These are phyloP conservation scores for Orchesellides sinensis DNA, from an alignment of 2,888 invertebrate genomes.

Conservation along the genomic window DNA sequence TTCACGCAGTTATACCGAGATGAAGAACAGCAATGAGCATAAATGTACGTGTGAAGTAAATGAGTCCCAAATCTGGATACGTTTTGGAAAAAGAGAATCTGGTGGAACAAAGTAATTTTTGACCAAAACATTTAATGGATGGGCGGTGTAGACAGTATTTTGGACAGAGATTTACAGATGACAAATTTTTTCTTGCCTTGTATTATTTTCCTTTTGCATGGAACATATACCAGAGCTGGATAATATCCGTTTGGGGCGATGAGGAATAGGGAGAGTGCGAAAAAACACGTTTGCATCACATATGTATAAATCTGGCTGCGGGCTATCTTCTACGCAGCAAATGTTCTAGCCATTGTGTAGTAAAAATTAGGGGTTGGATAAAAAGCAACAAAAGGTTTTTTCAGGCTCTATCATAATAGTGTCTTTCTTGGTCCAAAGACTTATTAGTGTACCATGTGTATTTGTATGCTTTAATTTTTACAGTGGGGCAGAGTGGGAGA, in stretches of 20 bases:
- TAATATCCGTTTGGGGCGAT: too few relatives aligned
- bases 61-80: slow-evolving; percentile 26
- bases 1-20: too few relatives aligned
- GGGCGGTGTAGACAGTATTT: slow-evolving; percentile 52
- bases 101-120: slow-evolving; percentile 48
- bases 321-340: slow-evolving; percentile 39
- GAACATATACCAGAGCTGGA: too few relatives aligned
- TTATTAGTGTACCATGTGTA: too few relatives aligned
- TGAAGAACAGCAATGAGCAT: too few relatives aligned
- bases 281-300: too few relatives aligned
- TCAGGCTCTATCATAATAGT: neutral
- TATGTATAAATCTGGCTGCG: slow-evolving; percentile 42
- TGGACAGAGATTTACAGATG: slow-evolving; percentile 62
- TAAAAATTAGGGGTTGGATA: slow-evolving; percentile 14
- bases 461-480: too few relatives aligned
- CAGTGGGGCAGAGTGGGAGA: too few relatives aligned
- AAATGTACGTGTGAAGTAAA: neutral
- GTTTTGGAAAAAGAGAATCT: neutral
- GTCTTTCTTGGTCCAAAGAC: too few relatives aligned
- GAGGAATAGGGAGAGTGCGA: slow-evolving; percentile 52
- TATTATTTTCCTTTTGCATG: neutral
- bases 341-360: slow-evolving; percentile 22
- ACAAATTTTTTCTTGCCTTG: slow-evolving; percentile 63
- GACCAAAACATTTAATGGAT: slow-evolving; percentile 66
- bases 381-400: neutral